Evolutionary conservation across 2,888 invertebrate species (phyloP).

Genomic region (Drosophila paramelanica): DNA sequence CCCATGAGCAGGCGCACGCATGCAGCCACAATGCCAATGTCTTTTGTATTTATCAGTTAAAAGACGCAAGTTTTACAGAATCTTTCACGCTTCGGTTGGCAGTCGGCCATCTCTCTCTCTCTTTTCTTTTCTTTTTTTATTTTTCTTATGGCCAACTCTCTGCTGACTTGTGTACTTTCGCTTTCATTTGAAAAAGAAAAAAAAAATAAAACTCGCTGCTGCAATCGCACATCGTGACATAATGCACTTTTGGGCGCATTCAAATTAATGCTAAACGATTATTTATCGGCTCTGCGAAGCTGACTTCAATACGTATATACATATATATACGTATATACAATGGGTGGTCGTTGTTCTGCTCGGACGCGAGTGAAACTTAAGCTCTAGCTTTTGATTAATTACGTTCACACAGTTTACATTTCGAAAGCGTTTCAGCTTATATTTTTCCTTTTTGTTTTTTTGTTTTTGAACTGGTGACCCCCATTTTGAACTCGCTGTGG

Average conservation of each 20-base stretch:
- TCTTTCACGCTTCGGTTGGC: conserved; percentile 49
- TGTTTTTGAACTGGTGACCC: conserved; percentile 24
- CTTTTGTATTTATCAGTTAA: conserved; percentile 41
- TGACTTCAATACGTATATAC: background rate
- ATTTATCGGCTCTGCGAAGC: conserved; percentile 56
- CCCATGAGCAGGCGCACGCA: conserved; percentile 30
- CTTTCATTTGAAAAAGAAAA: conserved; percentile 58
- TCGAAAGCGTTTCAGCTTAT: conserved; percentile 45
- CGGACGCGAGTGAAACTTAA: conserved; percentile 51
- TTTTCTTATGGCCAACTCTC: background rate
- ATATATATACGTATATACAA: conserved; percentile 21
- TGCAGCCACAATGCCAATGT: conserved; percentile 56
- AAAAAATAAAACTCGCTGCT: conserved; percentile 21
- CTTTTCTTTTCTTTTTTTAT: background rate
- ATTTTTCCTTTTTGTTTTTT: background rate
- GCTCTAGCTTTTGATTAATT: conserved; percentile 72
- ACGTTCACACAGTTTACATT: conserved; percentile 49
- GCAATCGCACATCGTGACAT: conserved; percentile 73
- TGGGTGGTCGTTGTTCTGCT: conserved; percentile 41
- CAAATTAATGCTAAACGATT: conserved; percentile 76
- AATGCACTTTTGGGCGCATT: conserved; percentile 60
- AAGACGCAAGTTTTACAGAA: conserved; percentile 48
- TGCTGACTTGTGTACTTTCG: conserved; percentile 71
- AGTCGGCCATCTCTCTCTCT: background rate
- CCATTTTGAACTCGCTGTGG: conserved; percentile 22